phyloP scores from a whole-genome alignment of 2,888 invertebrate species.

The Drosophila maculinotata region DNA sequence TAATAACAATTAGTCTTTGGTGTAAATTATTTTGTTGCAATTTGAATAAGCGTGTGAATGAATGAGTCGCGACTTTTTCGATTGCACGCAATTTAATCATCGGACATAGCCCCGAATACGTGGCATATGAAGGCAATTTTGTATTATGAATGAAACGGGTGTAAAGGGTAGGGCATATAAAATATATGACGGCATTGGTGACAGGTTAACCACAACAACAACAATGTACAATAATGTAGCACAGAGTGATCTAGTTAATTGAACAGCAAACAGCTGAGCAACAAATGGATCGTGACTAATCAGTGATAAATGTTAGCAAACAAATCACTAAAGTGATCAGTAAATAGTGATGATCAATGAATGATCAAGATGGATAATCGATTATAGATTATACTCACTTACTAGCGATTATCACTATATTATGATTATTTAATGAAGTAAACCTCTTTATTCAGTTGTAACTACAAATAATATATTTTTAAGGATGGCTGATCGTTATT shows the following conservation, averaged over 20 bases:
- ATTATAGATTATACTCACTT: no score
- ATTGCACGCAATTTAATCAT: slow-evolving; percentile 44
- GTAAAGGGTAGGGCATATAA: neutral
- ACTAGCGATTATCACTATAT: no score
- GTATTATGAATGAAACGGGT: slow-evolving; percentile 4
- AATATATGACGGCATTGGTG: slow-evolving; percentile 22
- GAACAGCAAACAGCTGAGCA: slow-evolving; percentile 34
- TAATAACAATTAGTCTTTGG: slow-evolving; percentile 43
- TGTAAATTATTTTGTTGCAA: slow-evolving; percentile 55
- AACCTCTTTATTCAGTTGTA: no score
- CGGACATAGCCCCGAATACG: slow-evolving; percentile 17
- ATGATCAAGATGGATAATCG: no score
- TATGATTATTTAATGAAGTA: no score
- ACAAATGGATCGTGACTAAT: slow-evolving; percentile 47
- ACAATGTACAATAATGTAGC: slow-evolving; percentile 11
- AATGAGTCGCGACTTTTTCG: slow-evolving; percentile 49
- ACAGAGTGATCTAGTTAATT: slow-evolving; percentile 19
- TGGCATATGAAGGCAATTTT: neutral
- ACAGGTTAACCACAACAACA: slow-evolving; percentile 3
- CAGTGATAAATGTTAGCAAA: neutral
- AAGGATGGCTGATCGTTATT: no score
- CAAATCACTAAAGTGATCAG: no score
- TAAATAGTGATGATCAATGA: no score
- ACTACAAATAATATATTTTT: no score
- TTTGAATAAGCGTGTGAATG: slow-evolving; percentile 66